Evolutionary conservation across 2,888 invertebrate genomes (phyloP).

Genomic region (Platypus cylindrus): DNA sequence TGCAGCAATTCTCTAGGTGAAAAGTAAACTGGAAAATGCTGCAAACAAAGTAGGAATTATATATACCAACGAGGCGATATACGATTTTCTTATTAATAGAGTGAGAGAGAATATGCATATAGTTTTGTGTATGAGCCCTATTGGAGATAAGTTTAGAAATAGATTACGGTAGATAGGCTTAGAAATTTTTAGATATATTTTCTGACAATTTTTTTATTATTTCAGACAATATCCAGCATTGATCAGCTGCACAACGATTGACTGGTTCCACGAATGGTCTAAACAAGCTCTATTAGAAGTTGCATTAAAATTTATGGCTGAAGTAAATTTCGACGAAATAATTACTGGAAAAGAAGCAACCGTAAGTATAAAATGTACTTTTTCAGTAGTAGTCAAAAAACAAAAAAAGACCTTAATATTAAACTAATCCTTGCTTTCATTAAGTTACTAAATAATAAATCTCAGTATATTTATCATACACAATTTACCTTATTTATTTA

Average conservation of each 20-base stretch:
- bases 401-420: background rate
- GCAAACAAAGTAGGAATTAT: slow-evolving; percentile 43
- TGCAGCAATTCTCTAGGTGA: slow-evolving; percentile 38
- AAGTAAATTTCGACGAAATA: slow-evolving; percentile 56
- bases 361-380: slow-evolving; percentile 26
- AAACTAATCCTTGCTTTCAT: background rate
- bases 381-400: background rate
- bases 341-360: slow-evolving; percentile 51
- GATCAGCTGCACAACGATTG: slow-evolving; percentile 77
- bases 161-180: slow-evolving; percentile 38
- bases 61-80: slow-evolving; percentile 56
- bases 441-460: background rate
- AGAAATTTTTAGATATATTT: background rate
- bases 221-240: slow-evolving; percentile 73
- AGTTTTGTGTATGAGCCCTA: slow-evolving; percentile 77
- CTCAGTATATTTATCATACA: background rate
- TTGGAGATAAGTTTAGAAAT: slow-evolving; percentile 73
- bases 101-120: slow-evolving; percentile 67
- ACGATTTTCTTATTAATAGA: slow-evolving; percentile 64
- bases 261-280: slow-evolving; percentile 88
- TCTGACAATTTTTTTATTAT: background rate
- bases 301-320: slow-evolving; percentile 65
- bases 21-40: slow-evolving; percentile 43
- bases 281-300: slow-evolving; percentile 80
- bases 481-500: too few relatives aligned